Percentiles rank a stretch among this genome's conserved stretches.
phyloP scores from a whole-genome alignment of 2,797 vertebrate species.

The Syncerus caffer region DNA sequence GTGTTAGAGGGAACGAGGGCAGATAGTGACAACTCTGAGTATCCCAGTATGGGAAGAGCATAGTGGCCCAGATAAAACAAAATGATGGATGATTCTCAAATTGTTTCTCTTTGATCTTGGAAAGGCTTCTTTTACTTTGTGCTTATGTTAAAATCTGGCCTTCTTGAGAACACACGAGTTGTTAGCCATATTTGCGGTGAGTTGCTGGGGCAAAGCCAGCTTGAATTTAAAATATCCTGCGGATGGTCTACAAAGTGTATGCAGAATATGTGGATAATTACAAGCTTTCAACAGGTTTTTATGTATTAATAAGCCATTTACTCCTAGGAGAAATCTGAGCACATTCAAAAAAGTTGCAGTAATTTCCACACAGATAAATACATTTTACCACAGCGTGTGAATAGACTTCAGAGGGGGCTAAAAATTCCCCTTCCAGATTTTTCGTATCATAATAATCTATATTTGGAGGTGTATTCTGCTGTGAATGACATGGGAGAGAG shows the following conservation, averaged over 20 bases:
- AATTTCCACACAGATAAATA: not conserved
- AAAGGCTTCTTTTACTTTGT: not conserved
- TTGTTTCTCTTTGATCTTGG: constrained; percentile 6
- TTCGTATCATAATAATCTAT: not conserved
- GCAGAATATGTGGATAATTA: not conserved
- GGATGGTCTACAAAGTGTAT: not conserved
- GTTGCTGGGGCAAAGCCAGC: not conserved
- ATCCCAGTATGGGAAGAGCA: not conserved
- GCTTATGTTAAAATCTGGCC: not conserved
- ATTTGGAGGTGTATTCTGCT: constrained; percentile 18
- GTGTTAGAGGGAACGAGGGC: not conserved
- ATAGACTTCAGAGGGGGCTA: not conserved
- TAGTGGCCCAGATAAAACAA: not conserved
- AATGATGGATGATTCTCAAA: not conserved
- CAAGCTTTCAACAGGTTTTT: constrained; percentile 6
- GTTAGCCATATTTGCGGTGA: not conserved
- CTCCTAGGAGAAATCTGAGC: constrained; percentile 31
- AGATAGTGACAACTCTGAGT: not conserved
- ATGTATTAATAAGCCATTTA: constrained; percentile 24
- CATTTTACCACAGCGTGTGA: not conserved
- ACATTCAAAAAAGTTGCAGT: not conserved
- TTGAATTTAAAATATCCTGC: constrained; percentile 24
- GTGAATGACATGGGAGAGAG: not conserved
- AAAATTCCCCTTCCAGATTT: not conserved
- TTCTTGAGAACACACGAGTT: not conserved